A percentile compares a stretch with the other conserved stretches of the same genome.
Evolutionary conservation across 2,113 vertebrate genomes (phyloP).

Genomic region (Ursus arctos): DNA sequence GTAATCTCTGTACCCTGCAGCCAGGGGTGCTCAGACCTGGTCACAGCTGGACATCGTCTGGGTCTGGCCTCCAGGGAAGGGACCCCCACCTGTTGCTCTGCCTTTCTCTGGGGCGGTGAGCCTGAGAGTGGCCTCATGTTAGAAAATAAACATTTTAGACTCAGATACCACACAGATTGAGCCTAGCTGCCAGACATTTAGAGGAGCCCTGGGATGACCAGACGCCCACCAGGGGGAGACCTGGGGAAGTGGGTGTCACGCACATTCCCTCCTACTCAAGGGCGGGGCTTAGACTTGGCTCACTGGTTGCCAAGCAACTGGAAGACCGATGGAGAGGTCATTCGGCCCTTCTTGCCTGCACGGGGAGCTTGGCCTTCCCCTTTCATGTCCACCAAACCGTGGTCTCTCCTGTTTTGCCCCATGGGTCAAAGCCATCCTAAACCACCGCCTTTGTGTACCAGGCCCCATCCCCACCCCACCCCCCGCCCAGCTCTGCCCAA

Average conservation of each 20-base stretch:
- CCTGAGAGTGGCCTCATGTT: not conserved
- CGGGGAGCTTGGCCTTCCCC: not conserved
- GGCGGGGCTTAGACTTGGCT: not conserved
- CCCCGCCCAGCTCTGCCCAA: not conserved
- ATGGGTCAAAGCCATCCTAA: not conserved
- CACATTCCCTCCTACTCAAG: not conserved
- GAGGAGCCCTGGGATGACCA: not conserved
- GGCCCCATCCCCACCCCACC: no score
- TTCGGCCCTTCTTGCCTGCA: not conserved
- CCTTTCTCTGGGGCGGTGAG: not conserved
- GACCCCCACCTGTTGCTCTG: not conserved
- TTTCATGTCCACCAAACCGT: not conserved
- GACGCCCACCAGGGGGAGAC: not conserved
- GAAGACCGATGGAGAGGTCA: not conserved
- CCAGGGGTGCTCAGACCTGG: not conserved
- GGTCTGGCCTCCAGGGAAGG: not conserved
- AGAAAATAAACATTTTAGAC: not conserved
- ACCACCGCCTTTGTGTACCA: accelerated
- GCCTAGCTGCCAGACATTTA: not conserved
- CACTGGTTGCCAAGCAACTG: not conserved
- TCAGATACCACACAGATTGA: not conserved
- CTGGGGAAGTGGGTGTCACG: not conserved
- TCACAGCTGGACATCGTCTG: not conserved
- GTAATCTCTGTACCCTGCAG: not conserved
- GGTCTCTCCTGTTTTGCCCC: not conserved